These are phyloP conservation scores for Nowickia ferox DNA, from an alignment of 2,888 invertebrate species.

Conservation along the genomic window DNA sequence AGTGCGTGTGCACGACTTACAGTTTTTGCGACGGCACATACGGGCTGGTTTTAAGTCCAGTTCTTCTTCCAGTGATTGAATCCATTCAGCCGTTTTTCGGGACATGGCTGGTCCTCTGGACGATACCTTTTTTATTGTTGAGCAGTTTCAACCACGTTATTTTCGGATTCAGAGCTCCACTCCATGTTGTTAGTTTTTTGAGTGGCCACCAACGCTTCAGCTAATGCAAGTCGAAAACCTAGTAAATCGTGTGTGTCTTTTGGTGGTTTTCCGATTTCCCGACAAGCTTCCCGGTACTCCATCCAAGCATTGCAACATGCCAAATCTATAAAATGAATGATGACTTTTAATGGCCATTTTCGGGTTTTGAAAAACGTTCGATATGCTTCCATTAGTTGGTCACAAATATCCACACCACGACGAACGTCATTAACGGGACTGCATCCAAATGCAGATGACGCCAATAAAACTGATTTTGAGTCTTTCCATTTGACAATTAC, in stretches of 20 bases:
- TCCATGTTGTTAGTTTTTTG: conserved; percentile 35
- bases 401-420: background rate
- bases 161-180: conserved; percentile 24
- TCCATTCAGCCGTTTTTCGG: background rate
- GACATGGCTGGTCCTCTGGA: too few relatives aligned
- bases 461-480: too few relatives aligned
- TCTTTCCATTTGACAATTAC: too few relatives aligned
- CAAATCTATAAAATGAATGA: background rate
- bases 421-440: too few relatives aligned
- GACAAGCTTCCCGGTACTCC: conserved; percentile 27
- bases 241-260: conserved; percentile 39
- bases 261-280: conserved; percentile 15
- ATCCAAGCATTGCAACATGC: conserved; percentile 39
- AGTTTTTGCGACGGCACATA: conserved; percentile 47
- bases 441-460: too few relatives aligned
- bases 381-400: background rate
- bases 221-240: conserved; percentile 26
- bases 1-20: conserved; percentile 44
- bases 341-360: background rate
- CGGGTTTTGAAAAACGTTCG: background rate
- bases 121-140: too few relatives aligned
- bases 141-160: background rate
- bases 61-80: conserved; percentile 55
- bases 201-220: background rate
- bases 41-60: conserved; percentile 45